phyloP scores from a whole-genome alignment of 2,888 invertebrate species.

The Ichneumoninae sp. region DNA sequence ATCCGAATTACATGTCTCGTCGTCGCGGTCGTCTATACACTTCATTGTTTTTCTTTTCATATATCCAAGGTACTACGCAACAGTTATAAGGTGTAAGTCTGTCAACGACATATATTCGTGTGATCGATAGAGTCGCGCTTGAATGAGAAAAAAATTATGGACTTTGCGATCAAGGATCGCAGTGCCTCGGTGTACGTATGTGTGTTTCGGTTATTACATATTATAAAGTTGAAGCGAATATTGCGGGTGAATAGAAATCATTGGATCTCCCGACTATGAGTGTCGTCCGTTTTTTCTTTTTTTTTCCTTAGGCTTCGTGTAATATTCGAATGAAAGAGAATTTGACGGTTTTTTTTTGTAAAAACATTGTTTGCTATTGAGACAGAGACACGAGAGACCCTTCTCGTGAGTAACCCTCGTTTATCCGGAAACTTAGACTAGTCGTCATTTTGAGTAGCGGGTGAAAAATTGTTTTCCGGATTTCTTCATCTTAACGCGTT shows the following conservation, averaged over 20 bases:
- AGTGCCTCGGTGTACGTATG: not conserved
- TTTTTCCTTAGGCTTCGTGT: conserved; percentile 44
- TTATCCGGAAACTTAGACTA: conserved; percentile 48
- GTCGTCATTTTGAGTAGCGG: conserved; percentile 42
- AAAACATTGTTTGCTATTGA: conserved; percentile 50
- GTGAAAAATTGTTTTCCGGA: conserved; percentile 51
- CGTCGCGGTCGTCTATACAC: not conserved
- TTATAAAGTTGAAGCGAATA: conserved; percentile 36
- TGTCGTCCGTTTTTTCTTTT: conserved; percentile 15
- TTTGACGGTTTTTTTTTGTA: conserved; percentile 44
- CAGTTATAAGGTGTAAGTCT: conserved; percentile 4
- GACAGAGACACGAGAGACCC: conserved; percentile 9
- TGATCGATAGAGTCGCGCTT: conserved; percentile 1
- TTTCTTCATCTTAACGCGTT: conserved; percentile 49
- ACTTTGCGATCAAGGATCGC: conserved; percentile 11
- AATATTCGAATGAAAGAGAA: conserved; percentile 58
- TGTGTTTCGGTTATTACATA: conserved; percentile 22
- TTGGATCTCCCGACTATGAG: conserved; percentile 10
- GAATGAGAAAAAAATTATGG: not conserved
- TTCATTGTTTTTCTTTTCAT: not conserved
- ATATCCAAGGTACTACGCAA: conserved; percentile 27
- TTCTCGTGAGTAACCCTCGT: conserved; percentile 8
- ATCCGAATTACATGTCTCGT: conserved; percentile 10
- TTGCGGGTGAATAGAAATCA: conserved; percentile 27
- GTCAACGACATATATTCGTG: conserved; percentile 11